These are phyloP conservation scores for Ctenochaetus hawaiiensis DNA, from an alignment of 2,797 vertebrate species.

Conservation along the genomic window DNA sequence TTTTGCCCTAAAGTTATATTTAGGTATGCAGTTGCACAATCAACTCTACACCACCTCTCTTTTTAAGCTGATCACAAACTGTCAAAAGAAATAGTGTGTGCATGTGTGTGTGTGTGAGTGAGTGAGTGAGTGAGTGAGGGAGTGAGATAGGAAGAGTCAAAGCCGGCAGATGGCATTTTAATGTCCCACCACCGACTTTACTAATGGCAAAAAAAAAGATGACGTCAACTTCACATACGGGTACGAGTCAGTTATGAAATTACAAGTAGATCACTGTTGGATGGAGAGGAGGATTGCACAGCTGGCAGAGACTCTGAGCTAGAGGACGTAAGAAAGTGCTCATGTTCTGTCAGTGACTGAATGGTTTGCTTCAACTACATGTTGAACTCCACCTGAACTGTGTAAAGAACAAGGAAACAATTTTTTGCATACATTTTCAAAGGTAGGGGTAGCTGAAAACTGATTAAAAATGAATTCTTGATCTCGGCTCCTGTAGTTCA, in stretches of 20 bases:
- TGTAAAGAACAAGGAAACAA: too few species aligned
- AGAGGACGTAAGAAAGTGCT: conserved; percentile 5
- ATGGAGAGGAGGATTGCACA: not conserved
- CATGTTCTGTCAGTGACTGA: not conserved
- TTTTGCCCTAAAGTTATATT: conserved; percentile 49
- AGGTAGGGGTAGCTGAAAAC: too few species aligned
- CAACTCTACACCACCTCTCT: conserved; percentile 19
- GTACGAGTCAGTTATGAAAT: conserved; percentile 31
- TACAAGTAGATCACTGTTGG: conserved; percentile 30
- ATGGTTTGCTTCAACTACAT: not conserved
- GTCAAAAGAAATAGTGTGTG: conserved; percentile 11
- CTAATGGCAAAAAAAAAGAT: conserved; percentile 25
- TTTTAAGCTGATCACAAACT: conserved; percentile 60
- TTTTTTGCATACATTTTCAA: too few species aligned
- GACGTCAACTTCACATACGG: conserved; percentile 31
- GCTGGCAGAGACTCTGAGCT: not conserved
- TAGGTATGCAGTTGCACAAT: conserved; percentile 47
- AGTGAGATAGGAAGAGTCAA: conserved; percentile 20
- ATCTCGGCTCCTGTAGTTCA: too few species aligned
- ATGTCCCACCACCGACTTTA: conserved; percentile 35
- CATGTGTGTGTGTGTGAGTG: conserved; percentile 6
- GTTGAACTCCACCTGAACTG: not conserved
- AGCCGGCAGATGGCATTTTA: conserved; percentile 65
- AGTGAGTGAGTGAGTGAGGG: not conserved
- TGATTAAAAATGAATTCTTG: too few species aligned